phyloP scores from a whole-genome alignment of 2,888 invertebrate genomes.

The Leptopilina syphax region DNA sequence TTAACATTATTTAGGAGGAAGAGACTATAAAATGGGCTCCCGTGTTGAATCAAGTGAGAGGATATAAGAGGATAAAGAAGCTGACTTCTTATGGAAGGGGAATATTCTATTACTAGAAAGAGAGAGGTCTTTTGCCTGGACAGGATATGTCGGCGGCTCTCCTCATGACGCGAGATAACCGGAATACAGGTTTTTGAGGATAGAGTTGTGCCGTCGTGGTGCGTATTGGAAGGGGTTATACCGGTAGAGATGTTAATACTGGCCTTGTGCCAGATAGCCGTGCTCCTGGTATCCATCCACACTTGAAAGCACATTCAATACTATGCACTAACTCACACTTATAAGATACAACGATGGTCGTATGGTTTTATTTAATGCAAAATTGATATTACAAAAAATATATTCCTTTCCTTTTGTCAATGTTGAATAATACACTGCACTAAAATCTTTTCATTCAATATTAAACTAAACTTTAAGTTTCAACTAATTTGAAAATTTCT shows the following conservation, averaged over 20 bases:
- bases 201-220: constrained; percentile 69
- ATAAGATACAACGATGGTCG: constrained; percentile 61
- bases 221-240: constrained; percentile 72
- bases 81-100: constrained; percentile 29
- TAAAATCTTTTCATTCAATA: too few relatives aligned
- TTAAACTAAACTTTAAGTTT: too few relatives aligned
- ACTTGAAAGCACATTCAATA: constrained; percentile 46
- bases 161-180: constrained; percentile 67
- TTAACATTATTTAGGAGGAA: constrained; percentile 37
- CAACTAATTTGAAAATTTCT: too few relatives aligned
- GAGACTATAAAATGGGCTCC: constrained; percentile 24
- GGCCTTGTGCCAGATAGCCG: constrained; percentile 76
- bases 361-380: constrained; percentile 37
- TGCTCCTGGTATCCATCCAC: constrained; percentile 67
- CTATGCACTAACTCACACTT: constrained; percentile 48
- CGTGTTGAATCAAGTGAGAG: constrained; percentile 41
- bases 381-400: neutral
- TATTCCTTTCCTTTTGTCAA: too few relatives aligned
- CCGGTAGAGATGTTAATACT: constrained; percentile 77
- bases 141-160: constrained; percentile 54
- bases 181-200: constrained; percentile 73
- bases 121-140: constrained; percentile 58
- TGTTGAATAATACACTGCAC: too few relatives aligned
- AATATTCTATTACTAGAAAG: constrained; percentile 34
- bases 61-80: constrained; percentile 10